phyloP scores from a whole-genome alignment of 2,888 invertebrate genomes.

The Agonopterix arenella region DNA sequence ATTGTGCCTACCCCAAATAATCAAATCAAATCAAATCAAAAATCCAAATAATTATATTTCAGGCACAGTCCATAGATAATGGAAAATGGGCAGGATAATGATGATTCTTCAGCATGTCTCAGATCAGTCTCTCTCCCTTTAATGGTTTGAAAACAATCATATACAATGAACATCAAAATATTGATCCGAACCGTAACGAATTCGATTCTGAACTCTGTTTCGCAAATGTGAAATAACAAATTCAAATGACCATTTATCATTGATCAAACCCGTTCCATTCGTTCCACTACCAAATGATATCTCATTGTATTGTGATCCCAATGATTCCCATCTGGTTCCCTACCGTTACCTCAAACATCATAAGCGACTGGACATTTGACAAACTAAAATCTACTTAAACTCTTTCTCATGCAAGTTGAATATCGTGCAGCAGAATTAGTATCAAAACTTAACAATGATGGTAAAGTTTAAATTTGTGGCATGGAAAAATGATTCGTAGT shows the following conservation, averaged over 20 bases:
- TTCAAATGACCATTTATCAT: constrained; percentile 60
- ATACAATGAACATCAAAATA: constrained; percentile 1
- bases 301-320: constrained; percentile 43
- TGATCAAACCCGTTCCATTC: constrained; percentile 55
- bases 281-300: constrained; percentile 54
- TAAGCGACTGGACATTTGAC: not conserved
- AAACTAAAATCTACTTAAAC: constrained; percentile 17
- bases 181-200: constrained; percentile 29
- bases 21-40: too few relatives aligned
- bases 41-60: too few relatives aligned
- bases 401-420: not conserved
- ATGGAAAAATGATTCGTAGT: too few relatives aligned
- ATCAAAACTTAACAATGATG: too few relatives aligned
- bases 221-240: constrained; percentile 44
- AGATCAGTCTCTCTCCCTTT: too few relatives aligned
- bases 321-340: constrained; percentile 30
- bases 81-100: too few relatives aligned
- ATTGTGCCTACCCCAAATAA: too few relatives aligned
- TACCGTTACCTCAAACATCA: not conserved
- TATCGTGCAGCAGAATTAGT: too few relatives aligned
- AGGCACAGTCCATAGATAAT: too few relatives aligned
- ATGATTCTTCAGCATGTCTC: too few relatives aligned
- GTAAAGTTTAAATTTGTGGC: too few relatives aligned
- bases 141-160: too few relatives aligned
- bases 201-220: constrained; percentile 33